Conservation (phyloP, 2,797 vertebrate species). For the Syngnathus rostellatus region DNA sequence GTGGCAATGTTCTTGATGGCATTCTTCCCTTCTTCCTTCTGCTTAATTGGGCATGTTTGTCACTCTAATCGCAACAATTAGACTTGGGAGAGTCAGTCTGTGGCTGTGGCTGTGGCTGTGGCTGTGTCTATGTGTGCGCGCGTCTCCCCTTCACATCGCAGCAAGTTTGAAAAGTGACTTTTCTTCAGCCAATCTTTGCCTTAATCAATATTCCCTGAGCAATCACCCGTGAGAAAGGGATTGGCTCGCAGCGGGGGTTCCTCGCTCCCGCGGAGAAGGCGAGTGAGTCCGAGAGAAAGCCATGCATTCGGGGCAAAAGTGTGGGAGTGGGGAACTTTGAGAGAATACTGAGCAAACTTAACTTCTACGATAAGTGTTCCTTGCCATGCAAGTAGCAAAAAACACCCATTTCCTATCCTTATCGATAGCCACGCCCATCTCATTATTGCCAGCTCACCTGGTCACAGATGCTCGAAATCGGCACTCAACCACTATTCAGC, state of each 20-base stretch:
- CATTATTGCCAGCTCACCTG: no score
- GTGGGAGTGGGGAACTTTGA: slow-evolving; percentile 36
- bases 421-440: no score
- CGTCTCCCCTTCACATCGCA: slow-evolving; percentile 52
- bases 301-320: slow-evolving; percentile 9
- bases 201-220: slow-evolving; percentile 73
- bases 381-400: neutral
- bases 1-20: slow-evolving; percentile 47
- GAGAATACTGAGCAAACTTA: slow-evolving; percentile 46
- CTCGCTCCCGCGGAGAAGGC: slow-evolving; percentile 44
- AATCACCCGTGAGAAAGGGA: slow-evolving; percentile 69
- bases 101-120: slow-evolving; percentile 1
- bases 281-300: slow-evolving; percentile 34
- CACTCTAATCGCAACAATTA: slow-evolving; percentile 61
- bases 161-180: slow-evolving; percentile 64
- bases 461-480: no score
- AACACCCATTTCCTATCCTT: no score
- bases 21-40: slow-evolving; percentile 32
- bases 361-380: neutral
- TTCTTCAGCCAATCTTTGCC: slow-evolving; percentile 56
- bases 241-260: slow-evolving; percentile 56
- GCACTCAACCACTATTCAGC: no score
- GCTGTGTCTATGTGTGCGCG: slow-evolving; percentile 22
- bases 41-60: slow-evolving; percentile 54
- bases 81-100: slow-evolving; percentile 17